Base-by-base conservation (phyloP, 2,113 vertebrate species). In the Vidua macroura region DNA sequence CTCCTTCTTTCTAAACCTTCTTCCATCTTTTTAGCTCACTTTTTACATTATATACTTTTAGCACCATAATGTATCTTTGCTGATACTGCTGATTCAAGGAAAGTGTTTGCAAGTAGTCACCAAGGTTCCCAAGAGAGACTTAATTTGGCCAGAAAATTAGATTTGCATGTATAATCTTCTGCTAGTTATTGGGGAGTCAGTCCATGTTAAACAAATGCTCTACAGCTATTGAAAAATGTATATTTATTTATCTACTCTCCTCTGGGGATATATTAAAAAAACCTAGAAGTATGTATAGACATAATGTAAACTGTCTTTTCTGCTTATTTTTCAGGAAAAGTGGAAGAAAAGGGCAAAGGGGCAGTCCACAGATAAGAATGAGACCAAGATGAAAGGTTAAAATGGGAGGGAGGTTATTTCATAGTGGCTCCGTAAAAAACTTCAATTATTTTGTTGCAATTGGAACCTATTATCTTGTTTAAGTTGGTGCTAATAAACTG, bases 31-130 rank as follows among this genome's bases (percentile, higher is more conserved):
- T 88, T 74, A 81, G 27, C 74, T 93, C 86, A 72, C 67, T 92
- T 96, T 95, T 96, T 95, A 90, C 69, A 92, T 86, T 84, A 96
- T 85, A 88, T 90, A 88, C 86, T 95, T 95, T 82, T 86, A 95
- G 86, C 64, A 86, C 72, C 48, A 49, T 72, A 91, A 87, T 31
- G 68, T 93, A 64, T 87, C 77, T 89, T 95, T 88, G 43, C 75
- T 85, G 62, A 67, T 83, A 55, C 67, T 89, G 37, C 28, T 83
- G 68, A 92, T 92, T 93, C 88, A 76, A 73, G 63, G 64, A 62
- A 64, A 87, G 69, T 18, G 33, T 84, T 95, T 85, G 66, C 83
- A 95, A 86, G 77, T 89, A 92, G 70, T 77, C 67, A 93, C 41
- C 21, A 62, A 86, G 49, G 35, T 81, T 97, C 94, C 96, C 89